These are phyloP conservation scores for Odontomachus brunneus DNA, from an alignment of 1,140 invertebrate species.

Conservation along the genomic window DNA sequence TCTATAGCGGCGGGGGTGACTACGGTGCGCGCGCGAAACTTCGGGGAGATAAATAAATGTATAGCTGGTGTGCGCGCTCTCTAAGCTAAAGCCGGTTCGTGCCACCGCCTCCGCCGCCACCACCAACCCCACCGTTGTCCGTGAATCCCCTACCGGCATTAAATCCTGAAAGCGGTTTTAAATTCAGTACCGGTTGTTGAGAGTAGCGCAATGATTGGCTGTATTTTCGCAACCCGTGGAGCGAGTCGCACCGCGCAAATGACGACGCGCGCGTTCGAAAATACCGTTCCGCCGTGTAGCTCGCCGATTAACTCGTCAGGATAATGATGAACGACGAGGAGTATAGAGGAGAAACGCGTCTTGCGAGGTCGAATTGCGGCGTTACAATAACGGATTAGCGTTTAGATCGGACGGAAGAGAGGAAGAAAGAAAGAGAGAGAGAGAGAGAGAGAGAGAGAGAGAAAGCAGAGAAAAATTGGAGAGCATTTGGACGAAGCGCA, in stretches of 20 bases:
- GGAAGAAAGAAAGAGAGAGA: too few relatives aligned
- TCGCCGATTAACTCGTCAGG: too few relatives aligned
- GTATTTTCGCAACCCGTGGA: not conserved
- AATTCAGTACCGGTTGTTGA: conserved; percentile 38
- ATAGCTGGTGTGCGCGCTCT: conserved; percentile 25
- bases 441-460: too few relatives aligned
- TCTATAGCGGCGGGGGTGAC: conserved; percentile 1
- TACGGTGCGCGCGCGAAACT: conserved; percentile 44
- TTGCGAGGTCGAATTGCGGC: too few relatives aligned
- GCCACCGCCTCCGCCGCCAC: not conserved
- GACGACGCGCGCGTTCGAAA: not conserved
- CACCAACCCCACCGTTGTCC: too few relatives aligned
- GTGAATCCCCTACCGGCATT: conserved; percentile 9
- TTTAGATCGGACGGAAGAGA: not conserved
- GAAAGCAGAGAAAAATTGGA: too few relatives aligned
- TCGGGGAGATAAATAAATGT: conserved; percentile 55
- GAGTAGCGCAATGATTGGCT: conserved; percentile 36
- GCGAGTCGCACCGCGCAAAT: not conserved
- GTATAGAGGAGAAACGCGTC: too few relatives aligned
- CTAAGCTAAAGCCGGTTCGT: conserved; percentile 36
- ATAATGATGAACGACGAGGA: too few relatives aligned
- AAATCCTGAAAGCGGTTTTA: conserved; percentile 41
- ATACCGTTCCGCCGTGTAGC: not conserved
- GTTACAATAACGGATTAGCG: conserved; percentile 25
- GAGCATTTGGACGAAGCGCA: not conserved